phyloP scores from a whole-genome alignment of 2,113 vertebrate genomes.

The Silurus asotus region DNA sequence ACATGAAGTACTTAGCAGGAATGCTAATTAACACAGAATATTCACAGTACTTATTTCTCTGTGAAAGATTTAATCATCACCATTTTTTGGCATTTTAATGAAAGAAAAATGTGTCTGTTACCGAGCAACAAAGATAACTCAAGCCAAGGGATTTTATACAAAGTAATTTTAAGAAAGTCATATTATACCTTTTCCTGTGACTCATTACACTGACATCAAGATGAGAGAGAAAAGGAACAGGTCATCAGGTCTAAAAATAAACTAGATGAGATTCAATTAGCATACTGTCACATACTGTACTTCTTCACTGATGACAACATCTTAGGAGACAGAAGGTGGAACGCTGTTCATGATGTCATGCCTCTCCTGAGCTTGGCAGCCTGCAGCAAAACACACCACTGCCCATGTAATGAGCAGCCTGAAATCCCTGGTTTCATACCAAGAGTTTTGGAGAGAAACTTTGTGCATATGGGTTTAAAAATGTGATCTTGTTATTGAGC shows the following conservation, averaged over 20 bases:
- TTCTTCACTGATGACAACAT: conserved; percentile 46
- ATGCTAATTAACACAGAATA: not conserved
- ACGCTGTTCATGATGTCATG: conserved; percentile 40
- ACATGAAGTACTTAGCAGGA: not conserved
- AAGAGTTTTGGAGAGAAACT: conserved; percentile 46
- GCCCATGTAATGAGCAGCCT: conserved; percentile 31
- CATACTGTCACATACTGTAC: conserved; percentile 59
- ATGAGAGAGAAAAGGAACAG: conserved; percentile 44
- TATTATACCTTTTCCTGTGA: conserved; percentile 63
- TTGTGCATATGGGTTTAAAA: not conserved
- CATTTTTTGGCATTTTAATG: not conserved
- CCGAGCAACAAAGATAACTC: not conserved
- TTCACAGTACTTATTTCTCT: not conserved
- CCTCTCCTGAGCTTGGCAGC: conserved; percentile 16
- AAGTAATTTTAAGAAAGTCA: conserved; percentile 54
- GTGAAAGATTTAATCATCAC: not conserved
- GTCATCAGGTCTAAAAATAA: conserved; percentile 73
- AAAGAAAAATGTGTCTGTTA: not conserved
- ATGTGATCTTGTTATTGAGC: conserved; percentile 39
- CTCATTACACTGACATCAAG: conserved; percentile 62
- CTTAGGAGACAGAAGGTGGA: conserved; percentile 50
- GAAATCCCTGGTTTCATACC: conserved; percentile 22
- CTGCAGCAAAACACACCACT: conserved; percentile 26
- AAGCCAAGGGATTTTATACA: conserved; percentile 13
- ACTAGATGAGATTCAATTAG: conserved; percentile 60